Percentiles rank a stretch among this genome's conserved stretches.
These are phyloP conservation scores for Phaetusa simplex DNA, from an alignment of 2,113 vertebrate genomes.

Conservation along the genomic window DNA sequence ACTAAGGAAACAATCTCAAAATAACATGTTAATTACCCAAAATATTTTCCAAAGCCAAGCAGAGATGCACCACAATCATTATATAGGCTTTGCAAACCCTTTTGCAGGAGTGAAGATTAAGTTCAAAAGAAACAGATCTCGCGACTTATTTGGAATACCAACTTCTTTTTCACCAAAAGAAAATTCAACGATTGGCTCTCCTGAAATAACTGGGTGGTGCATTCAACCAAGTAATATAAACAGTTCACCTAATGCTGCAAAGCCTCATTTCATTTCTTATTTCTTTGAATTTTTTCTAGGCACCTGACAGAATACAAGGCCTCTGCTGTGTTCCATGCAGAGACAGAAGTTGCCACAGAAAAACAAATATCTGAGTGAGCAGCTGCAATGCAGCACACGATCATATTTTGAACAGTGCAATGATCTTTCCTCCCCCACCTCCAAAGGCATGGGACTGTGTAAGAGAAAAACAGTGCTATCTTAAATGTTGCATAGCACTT, in stretches of 20 bases:
- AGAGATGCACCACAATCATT: not conserved
- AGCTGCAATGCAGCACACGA: not conserved
- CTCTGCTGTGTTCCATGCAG: not conserved
- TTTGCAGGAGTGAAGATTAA: not conserved
- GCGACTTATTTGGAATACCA: not conserved
- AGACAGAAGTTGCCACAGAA: not conserved
- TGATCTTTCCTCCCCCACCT: not conserved
- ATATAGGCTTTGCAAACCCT: not conserved
- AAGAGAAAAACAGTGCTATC: not conserved
- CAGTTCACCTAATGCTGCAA: not conserved
- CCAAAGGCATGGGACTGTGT: not conserved
- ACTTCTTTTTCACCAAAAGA: not conserved
- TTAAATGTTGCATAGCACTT: not conserved
- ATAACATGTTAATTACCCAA: not conserved
- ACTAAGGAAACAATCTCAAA: constrained; percentile 69
- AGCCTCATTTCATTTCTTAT: not conserved
- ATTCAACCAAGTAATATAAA: not conserved
- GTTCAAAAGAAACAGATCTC: not conserved
- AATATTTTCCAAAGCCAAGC: not conserved
- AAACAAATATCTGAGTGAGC: not conserved
- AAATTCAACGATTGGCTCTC: not conserved
- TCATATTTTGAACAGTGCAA: not conserved
- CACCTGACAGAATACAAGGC: not conserved
- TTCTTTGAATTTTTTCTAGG: not conserved
- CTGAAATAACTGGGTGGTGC: not conserved